Percentiles rank a stretch among this genome's conserved stretches.
Conservation (phyloP, 2,113 vertebrate genomes). For the Piprites chloris region DNA sequence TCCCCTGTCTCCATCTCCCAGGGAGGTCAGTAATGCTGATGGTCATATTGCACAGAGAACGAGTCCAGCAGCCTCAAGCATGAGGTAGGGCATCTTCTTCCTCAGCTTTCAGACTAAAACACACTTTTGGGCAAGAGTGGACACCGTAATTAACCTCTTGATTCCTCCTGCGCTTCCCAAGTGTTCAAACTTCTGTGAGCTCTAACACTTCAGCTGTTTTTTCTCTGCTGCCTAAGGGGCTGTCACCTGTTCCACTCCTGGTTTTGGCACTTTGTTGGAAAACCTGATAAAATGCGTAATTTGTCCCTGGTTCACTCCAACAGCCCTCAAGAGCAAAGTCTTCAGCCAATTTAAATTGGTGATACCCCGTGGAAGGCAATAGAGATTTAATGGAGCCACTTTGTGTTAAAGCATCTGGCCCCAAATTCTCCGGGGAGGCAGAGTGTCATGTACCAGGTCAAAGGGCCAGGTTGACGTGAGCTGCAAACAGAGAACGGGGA, state of each 20-base stretch:
- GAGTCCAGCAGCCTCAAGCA: not conserved
- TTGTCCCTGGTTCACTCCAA: not conserved
- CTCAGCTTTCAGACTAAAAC: not conserved
- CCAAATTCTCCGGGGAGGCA: slow-evolving; percentile 32
- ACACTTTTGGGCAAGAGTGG: not conserved
- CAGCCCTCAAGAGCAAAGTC: not conserved
- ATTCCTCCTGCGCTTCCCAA: not conserved
- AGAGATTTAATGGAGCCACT: slow-evolving; percentile 28
- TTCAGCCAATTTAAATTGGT: slow-evolving; percentile 10
- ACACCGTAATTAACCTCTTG: not conserved
- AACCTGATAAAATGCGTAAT: not conserved
- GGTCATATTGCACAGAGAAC: not conserved
- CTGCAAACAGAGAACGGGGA: slow-evolving; percentile 17
- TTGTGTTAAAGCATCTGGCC: slow-evolving; percentile 51
- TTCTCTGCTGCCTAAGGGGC: not conserved
- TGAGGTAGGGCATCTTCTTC: not conserved
- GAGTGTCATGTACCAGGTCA: slow-evolving; percentile 33
- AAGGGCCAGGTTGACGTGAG: slow-evolving; percentile 1
- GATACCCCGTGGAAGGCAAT: not conserved
- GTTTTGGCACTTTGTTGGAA: not conserved
- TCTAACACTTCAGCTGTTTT: not conserved
- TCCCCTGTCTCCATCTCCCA: not conserved
- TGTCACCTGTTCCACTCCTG: not conserved
- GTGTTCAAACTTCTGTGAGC: not conserved
- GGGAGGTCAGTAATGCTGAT: too few species aligned